Conservation (phyloP, 2,113 vertebrate genomes). For the Boleophthalmus pectinirostris region DNA sequence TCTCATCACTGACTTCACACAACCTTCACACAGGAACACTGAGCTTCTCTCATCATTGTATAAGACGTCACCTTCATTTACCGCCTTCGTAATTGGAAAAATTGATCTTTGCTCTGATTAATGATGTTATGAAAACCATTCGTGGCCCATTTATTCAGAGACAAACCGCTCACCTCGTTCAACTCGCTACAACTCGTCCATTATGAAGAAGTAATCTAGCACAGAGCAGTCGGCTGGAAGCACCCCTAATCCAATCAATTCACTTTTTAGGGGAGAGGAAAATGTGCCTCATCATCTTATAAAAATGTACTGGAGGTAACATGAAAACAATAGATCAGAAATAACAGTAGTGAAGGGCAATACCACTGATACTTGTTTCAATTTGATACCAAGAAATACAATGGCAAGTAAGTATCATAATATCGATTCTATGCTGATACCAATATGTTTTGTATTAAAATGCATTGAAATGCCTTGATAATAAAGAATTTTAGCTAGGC, state of each 20-base stretch:
- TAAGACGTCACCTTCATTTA: constrained; percentile 24
- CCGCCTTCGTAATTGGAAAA: constrained; percentile 37
- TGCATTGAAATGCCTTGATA: no score
- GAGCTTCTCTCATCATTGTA: constrained; percentile 4
- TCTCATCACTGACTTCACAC: constrained; percentile 11
- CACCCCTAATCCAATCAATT: neutral
- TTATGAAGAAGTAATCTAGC: constrained; percentile 64
- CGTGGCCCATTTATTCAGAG: constrained; percentile 12
- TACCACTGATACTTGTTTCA: no score
- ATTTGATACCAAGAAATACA: no score
- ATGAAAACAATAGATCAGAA: no score
- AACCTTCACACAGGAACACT: constrained; percentile 5
- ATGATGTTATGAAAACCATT: constrained; percentile 40
- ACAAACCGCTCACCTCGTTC: constrained; percentile 23
- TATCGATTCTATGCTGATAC: no score
- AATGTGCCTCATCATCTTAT: neutral
- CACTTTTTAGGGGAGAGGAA: neutral
- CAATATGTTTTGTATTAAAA: no score
- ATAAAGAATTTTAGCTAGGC: no score
- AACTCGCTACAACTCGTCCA: constrained; percentile 46
- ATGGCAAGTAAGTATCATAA: no score
- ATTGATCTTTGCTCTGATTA: constrained; percentile 45
- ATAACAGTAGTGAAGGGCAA: no score
- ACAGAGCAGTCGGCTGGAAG: constrained; percentile 62
- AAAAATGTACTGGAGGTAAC: no score